Conservation (phyloP, 2,888 invertebrate genomes). For the Griposia aprilina region DNA sequence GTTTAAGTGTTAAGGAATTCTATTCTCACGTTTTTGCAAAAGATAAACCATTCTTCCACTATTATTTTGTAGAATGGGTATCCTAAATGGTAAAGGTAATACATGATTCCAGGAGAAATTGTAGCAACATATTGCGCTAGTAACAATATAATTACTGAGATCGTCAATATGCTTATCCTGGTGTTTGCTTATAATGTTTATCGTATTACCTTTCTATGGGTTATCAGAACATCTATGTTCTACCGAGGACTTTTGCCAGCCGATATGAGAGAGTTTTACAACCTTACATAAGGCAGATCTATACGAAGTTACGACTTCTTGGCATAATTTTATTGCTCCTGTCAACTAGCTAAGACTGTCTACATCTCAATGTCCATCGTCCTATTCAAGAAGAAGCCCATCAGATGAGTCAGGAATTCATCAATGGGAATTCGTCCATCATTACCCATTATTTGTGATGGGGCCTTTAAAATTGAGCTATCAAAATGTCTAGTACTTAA, state of each 20-base stretch:
- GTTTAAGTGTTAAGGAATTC: background rate
- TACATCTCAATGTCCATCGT: constrained; percentile 52
- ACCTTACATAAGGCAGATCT: constrained; percentile 7
- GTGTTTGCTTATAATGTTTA: background rate
- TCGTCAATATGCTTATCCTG: background rate
- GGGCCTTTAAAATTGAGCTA: constrained; percentile 24
- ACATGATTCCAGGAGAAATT: background rate
- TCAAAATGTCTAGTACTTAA: constrained; percentile 24
- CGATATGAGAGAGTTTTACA: constrained; percentile 25
- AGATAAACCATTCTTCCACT: too few relatives aligned
- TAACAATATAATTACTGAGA: too few relatives aligned
- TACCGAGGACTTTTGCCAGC: background rate
- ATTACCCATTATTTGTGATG: constrained; percentile 38
- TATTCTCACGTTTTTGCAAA: background rate
- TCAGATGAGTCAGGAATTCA: constrained; percentile 60
- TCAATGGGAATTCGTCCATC: constrained; percentile 55
- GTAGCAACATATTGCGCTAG: background rate
- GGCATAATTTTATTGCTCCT: constrained; percentile 51
- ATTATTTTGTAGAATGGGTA: background rate
- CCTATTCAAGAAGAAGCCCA: constrained; percentile 41
- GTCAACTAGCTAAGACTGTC: constrained; percentile 40
- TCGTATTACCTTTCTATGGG: background rate
- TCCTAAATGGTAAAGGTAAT: background rate
- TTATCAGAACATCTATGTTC: background rate
- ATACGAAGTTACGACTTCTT: constrained; percentile 43